phyloP scores from a whole-genome alignment of 2,113 vertebrate genomes.

The Megaceryle maxima region DNA sequence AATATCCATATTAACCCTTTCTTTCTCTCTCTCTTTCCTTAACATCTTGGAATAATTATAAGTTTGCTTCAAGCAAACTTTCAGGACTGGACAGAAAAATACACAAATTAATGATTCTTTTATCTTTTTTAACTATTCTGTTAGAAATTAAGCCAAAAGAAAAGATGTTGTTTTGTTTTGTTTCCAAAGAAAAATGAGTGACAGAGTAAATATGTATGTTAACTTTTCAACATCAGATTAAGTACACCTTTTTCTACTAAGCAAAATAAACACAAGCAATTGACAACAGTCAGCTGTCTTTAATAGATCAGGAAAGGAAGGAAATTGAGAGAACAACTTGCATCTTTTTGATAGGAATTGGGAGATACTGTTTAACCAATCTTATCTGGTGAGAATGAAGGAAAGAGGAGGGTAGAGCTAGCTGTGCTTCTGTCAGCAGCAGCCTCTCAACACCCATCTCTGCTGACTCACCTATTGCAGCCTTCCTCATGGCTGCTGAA shows the following conservation, averaged over 20 bases:
- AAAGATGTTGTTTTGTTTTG: not conserved
- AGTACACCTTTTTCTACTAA: not conserved
- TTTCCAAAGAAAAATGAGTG: not conserved
- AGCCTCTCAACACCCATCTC: not conserved
- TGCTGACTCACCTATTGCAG: rapidly evolving
- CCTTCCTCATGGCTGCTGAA: not conserved
- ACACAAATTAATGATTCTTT: not conserved
- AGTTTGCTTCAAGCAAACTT: not conserved
- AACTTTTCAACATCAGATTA: not conserved
- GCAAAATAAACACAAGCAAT: not conserved
- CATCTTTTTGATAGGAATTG: not conserved
- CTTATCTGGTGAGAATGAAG: not conserved
- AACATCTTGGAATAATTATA: not conserved
- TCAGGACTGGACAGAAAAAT: not conserved
- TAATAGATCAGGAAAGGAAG: not conserved
- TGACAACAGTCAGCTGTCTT: not conserved
- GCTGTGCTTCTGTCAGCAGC: conserved; percentile 13
- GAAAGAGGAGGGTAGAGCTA: not conserved
- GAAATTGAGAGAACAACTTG: not conserved
- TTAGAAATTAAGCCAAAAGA: not conserved
- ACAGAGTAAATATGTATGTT: not conserved
- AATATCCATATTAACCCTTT: not conserved
- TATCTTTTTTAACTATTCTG: not conserved
- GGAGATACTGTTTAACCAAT: not conserved
- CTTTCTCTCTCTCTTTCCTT: not conserved